A percentile compares a stretch with the other conserved stretches of the same genome.
phyloP scores from a whole-genome alignment of 2,113 vertebrate genomes.

The Ciconia maguari region DNA sequence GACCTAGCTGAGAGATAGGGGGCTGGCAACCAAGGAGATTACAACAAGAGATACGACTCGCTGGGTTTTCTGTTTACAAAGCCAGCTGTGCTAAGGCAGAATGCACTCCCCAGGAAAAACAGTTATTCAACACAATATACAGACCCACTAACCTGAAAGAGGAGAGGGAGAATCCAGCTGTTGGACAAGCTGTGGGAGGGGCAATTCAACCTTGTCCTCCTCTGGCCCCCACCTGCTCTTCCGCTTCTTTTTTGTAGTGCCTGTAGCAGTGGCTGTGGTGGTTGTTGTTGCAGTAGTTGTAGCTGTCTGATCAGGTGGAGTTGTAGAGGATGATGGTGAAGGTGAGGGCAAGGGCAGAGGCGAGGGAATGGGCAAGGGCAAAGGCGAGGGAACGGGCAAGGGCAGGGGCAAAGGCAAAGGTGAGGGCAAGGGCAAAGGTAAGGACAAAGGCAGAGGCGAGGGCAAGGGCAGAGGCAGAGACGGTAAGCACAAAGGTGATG shows the following conservation, averaged over 20 bases:
- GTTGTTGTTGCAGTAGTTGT: not conserved
- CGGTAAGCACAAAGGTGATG: not conserved
- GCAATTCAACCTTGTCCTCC: conserved; percentile 89
- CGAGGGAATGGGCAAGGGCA: not conserved
- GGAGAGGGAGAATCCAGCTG: conserved; percentile 70
- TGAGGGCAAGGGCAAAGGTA: not conserved
- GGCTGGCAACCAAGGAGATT: not conserved
- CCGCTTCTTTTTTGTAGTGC: conserved; percentile 82
- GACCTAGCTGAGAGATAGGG: not conserved
- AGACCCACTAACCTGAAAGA: conserved; percentile 66
- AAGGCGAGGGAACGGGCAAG: not conserved
- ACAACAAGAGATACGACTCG: not conserved
- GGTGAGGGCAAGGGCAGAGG: not conserved
- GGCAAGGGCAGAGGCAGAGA: not conserved
- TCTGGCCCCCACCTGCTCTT: conserved; percentile 97
- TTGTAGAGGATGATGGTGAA: not conserved
- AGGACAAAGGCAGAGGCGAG: not conserved
- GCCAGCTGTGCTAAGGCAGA: not conserved
- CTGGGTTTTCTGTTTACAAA: not conserved
- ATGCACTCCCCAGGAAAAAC: not conserved
- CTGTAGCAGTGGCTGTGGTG: not conserved
- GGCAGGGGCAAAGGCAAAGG: not conserved
- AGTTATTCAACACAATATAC: not conserved
- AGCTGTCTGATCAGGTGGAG: not conserved
- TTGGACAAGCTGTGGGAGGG: conserved; percentile 70